Evolutionary conservation across 2,113 vertebrate genomes (phyloP).

Genomic region (Conger conger): DNA sequence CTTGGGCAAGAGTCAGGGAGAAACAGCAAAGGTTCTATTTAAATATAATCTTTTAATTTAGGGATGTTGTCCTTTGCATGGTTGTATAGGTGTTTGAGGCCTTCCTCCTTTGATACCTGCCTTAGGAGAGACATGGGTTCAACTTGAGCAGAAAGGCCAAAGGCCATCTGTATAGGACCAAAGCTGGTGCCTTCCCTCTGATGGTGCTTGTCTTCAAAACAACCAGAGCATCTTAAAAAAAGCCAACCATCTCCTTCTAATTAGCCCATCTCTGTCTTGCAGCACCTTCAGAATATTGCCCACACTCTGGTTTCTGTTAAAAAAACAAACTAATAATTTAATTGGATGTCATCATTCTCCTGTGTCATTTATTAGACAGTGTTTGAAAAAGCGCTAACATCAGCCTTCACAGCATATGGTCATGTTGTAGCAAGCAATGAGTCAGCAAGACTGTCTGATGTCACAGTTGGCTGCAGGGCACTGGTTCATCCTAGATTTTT

Average conservation of each 20-base stretch:
- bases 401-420: not conserved
- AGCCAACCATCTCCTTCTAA: not conserved
- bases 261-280: not conserved
- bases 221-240: not conserved
- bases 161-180: not conserved
- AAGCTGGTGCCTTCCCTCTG: not conserved
- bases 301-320: not conserved
- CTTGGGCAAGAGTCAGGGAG: not conserved
- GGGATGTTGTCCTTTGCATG: not conserved
- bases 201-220: not conserved
- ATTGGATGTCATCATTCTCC: not conserved
- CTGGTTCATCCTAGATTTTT: not conserved
- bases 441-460: not conserved
- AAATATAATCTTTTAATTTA: not conserved
- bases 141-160: no score
- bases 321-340: not conserved
- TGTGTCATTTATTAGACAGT: not conserved
- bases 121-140: no score
- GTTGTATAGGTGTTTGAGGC: not conserved
- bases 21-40: not conserved
- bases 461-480: not conserved
- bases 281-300: not conserved
- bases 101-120: not conserved
- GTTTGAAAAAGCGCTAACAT: not conserved
- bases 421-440: not conserved